These are phyloP conservation scores for Lophotriccus pileatus DNA, from an alignment of 2,797 vertebrate species.

Conservation along the genomic window DNA sequence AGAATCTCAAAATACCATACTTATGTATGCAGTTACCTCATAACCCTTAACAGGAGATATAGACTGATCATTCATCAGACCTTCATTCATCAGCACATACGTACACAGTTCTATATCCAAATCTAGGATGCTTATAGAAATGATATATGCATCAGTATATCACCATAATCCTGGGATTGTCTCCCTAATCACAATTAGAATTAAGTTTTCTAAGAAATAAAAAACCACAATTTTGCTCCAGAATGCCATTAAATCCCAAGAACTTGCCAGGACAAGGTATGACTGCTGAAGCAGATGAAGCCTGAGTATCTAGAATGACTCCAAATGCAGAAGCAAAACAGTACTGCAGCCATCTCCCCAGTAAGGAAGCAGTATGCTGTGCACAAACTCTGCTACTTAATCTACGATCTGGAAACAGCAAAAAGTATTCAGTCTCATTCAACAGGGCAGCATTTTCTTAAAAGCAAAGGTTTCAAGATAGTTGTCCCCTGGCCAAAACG, in stretches of 20 bases:
- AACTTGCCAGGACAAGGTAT: not conserved
- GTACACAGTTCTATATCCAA: not conserved
- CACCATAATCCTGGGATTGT: not conserved
- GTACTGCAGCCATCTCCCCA: not conserved
- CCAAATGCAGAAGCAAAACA: not conserved
- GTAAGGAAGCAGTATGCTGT: not conserved
- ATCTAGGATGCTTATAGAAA: not conserved
- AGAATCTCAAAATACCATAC: not conserved
- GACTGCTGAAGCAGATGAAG: not conserved
- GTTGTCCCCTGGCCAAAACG: not conserved
- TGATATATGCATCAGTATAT: accelerated
- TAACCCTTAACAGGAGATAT: not conserved
- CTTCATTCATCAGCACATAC: not conserved
- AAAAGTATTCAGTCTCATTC: not conserved
- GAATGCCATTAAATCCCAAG: not conserved
- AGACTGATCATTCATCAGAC: not conserved
- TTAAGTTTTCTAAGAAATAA: not conserved
- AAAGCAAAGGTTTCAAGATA: not conserved
- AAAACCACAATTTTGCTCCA: not conserved
- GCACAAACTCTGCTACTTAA: not conserved
- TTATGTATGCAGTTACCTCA: not conserved
- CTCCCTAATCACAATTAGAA: not conserved
- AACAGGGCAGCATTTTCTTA: not conserved
- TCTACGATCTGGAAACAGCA: not conserved
- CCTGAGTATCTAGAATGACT: not conserved